Conservation (phyloP, 2,797 vertebrate species). For the Prunella strophiata region DNA sequence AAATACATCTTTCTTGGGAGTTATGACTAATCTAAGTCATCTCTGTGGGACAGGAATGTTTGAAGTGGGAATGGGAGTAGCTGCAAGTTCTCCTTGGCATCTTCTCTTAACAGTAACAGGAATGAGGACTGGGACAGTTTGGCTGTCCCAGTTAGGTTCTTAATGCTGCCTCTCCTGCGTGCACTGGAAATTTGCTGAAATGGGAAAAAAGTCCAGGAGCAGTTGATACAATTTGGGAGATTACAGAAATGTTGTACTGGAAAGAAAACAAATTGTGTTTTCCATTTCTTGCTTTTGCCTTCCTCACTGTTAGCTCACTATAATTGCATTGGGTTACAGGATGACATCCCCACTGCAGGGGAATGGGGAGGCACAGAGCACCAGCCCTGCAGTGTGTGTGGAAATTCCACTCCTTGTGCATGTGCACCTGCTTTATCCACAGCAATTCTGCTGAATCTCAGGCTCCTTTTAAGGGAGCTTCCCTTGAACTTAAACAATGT, state of each 20-base stretch:
- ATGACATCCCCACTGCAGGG: background rate
- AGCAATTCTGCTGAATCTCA: background rate
- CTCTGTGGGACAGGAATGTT: background rate
- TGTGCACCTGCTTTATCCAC: background rate
- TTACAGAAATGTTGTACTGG: background rate
- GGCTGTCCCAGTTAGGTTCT: background rate
- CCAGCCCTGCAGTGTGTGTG: accelerated
- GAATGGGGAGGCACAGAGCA: background rate
- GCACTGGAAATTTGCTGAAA: background rate
- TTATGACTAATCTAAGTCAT: background rate
- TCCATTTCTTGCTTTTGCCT: background rate
- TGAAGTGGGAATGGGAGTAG: background rate
- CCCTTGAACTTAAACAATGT: background rate
- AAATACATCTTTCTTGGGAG: background rate
- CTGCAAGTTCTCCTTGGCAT: background rate
- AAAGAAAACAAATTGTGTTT: background rate
- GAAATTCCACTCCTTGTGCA: accelerated
- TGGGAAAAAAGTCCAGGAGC: background rate
- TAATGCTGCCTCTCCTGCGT: background rate
- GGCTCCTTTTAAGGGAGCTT: background rate
- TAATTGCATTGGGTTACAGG: background rate
- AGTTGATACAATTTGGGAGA: background rate
- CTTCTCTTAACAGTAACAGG: background rate
- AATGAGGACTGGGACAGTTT: background rate
- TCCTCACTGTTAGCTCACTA: background rate